Evolutionary conservation across 2,888 invertebrate species (phyloP), one percentile per base, ranked within the genome.

Genomic region (Amphiduros pacificus): DNA sequence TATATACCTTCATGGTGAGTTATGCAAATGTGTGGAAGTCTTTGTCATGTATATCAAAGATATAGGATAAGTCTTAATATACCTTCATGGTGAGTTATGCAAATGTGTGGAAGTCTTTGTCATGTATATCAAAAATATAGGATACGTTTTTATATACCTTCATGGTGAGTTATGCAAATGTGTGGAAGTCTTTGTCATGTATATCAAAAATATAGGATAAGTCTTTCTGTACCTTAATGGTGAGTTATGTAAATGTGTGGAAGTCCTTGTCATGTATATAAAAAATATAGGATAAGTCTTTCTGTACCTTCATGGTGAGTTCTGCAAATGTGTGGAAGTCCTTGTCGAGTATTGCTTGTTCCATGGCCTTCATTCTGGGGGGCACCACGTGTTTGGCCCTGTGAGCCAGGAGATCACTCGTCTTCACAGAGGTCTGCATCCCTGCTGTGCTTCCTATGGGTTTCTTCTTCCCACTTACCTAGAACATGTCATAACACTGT

Each of bases 151-250:
- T 17, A 36, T 11, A 11, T 26, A 82, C 83, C 77, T 89, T 89
- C 92, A 99, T 99, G 0, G 95, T 94, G 26, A 97, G 86, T 77
- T 91, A 89, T 17, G 93, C 95, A 85, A 98, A 95, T 48, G 84
- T 86, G 28, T 86, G 77, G 81, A 96, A 99, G 83, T 98, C 87
- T 73, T 85, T 89, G 0, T 85, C 79, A 59, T 84, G 71, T 60
- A 95, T 91, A 9, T 11, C 11, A 36, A 36, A 36, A 36, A 36
- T 36, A 11, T 36, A 17, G 11, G 17, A 36, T 11, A 17, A 36
- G 36, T 44, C 24, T 27, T 5, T 4, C 32, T 20, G 54, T 53
- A 82, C 84, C 77, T 89, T 89, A 92, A 99, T 99, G 0, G 95
- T 94, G 26, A 97, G 86, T 77, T 91, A 89, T 17, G 93, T 95